Conservation (phyloP, 64 coral and sea anemone species). For the Platygyra sinensis region DNA sequence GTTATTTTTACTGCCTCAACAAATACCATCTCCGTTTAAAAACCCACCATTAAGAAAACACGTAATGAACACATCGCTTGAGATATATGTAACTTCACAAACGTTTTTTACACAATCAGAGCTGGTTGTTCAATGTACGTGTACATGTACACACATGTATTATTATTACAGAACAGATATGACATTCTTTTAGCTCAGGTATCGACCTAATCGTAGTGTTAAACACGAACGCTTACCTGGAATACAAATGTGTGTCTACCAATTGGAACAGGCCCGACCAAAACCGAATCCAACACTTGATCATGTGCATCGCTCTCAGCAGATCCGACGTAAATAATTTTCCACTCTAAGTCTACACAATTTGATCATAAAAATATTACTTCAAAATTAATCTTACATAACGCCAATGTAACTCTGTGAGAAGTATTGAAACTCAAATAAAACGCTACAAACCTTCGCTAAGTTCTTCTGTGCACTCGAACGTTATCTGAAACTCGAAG, state of each 20-base stretch:
- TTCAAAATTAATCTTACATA: no score
- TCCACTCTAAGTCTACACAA: slow-evolving; percentile 94
- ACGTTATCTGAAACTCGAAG: slow-evolving; percentile 86
- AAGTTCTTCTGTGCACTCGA: slow-evolving; percentile 83
- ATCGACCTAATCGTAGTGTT: not conserved
- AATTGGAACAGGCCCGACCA: slow-evolving; percentile 88
- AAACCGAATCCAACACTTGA: slow-evolving; percentile 95
- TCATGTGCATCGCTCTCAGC: slow-evolving; percentile 84
- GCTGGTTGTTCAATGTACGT: no score
- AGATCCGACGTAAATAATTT: slow-evolving; percentile 97
- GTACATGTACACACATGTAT: no score
- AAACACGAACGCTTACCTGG: slow-evolving; percentile 53
- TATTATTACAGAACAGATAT: no score
- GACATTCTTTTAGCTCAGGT: no score
- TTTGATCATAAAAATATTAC: not conserved
- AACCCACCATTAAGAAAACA: no score
- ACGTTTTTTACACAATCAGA: no score
- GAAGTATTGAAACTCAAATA: not conserved
- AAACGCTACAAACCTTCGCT: slow-evolving; percentile 56
- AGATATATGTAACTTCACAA: no score
- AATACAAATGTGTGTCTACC: slow-evolving; percentile 95
- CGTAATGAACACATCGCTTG: no score
- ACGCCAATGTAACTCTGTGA: no score
- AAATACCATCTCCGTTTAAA: no score
- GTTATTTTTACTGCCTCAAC: no score